Evolutionary conservation across 2,888 invertebrate genomes (phyloP).

Genomic region (Mechanitis mazaeus): DNA sequence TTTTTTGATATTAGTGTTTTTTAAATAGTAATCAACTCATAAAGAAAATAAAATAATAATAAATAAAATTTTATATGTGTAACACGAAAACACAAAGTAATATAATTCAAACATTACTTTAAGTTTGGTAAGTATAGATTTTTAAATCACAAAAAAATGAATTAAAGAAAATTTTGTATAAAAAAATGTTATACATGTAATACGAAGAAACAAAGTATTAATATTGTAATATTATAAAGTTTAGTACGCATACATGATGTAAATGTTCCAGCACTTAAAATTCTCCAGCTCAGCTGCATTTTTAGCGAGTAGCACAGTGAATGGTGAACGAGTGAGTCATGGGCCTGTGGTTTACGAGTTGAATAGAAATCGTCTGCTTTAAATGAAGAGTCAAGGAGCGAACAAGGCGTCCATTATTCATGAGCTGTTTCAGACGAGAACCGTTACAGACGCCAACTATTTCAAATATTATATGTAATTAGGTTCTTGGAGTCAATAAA

Average conservation of each 20-base stretch:
- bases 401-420: conserved; percentile 71
- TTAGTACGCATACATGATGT: conserved; percentile 12
- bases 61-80: too few relatives aligned
- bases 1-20: too few relatives aligned
- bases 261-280: conserved; percentile 52
- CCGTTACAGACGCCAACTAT: conserved; percentile 26
- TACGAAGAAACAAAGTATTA: too few relatives aligned
- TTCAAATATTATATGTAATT: conserved; percentile 54
- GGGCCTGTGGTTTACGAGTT: conserved; percentile 64
- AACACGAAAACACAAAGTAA: too few relatives aligned
- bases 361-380: conserved; percentile 75
- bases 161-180: too few relatives aligned
- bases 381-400: conserved; percentile 73
- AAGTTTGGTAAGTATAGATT: too few relatives aligned
- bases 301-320: conserved; percentile 71
- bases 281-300: conserved; percentile 65
- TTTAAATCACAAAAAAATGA: too few relatives aligned
- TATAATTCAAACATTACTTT: too few relatives aligned
- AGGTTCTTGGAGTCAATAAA: conserved; percentile 48
- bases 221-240: too few relatives aligned
- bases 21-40: too few relatives aligned
- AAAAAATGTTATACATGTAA: too few relatives aligned
- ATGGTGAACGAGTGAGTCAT: conserved; percentile 74
- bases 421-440: conserved; percentile 55
- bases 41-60: too few relatives aligned